Evolutionary conservation across 1,140 invertebrate species (phyloP), one percentile per base, ranked within the genome.

Genomic region (Zaprionus inermis): DNA sequence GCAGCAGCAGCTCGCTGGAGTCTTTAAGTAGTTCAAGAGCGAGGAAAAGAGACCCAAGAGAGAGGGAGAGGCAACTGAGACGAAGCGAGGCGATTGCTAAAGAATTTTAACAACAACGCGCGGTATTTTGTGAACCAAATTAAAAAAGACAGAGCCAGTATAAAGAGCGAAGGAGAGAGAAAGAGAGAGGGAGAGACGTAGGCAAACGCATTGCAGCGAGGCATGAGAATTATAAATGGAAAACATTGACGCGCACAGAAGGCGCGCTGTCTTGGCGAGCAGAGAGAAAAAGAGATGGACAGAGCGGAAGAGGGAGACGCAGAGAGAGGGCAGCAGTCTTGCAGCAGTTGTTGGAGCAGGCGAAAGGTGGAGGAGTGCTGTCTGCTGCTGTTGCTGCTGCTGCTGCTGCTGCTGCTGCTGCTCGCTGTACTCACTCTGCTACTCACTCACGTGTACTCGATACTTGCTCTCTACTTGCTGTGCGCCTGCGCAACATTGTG

Each of bases 111-210:
- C 86, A 88, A 72, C 85, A 88, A 89, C 83, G 68, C 60, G 78
- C 79, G 81, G 86, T 90, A 89, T 89, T 90, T 89, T 82, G 78
- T 90, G 85, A 89, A 89, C 78, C 81, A 90, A 89, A 89, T 89
- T 89, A 89, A 89, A 89, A 90, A 90, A 89, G 78, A 88, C 79
- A 76, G 63, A 78, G 72, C 63, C 65, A 57, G 22, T 11, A 1
- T 11, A 22, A 34, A 65, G 75, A 30, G 51, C 22, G 34, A 59
- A 56, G 57, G 70, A 67, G 38, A 41, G 24, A 28, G 46, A 41
- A 30, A 18, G 18, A 41, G 32, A n/a, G 41, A 9, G 36, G 46
- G 3, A 52, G 34, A 38, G 36, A 32, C 10, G 38, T 32, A 18
- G 34, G 30, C 55, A 64, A n/a, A 57, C 24, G 72, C 46, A 86